These are phyloP conservation scores for Lycocerus yunnanus DNA, from an alignment of 2,888 invertebrate genomes.

Conservation along the genomic window DNA sequence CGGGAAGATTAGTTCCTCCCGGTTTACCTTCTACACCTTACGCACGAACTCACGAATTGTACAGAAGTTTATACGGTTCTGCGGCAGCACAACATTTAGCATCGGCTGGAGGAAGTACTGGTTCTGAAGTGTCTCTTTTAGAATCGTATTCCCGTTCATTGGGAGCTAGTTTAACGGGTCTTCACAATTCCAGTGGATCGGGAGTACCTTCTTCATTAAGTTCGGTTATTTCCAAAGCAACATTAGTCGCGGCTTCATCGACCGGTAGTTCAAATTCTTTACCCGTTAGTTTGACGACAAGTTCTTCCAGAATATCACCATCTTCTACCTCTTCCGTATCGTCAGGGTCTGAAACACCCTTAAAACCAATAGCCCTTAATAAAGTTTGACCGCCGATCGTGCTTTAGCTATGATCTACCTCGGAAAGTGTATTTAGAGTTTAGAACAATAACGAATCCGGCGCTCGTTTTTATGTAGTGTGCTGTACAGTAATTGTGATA, in stretches of 20 bases:
- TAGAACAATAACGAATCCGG: constrained; percentile 48
- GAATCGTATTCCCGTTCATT: constrained; percentile 75
- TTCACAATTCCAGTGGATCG: constrained; percentile 48
- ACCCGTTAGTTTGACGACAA: constrained; percentile 59
- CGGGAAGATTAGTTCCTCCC: constrained; percentile 67
- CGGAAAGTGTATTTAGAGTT: constrained; percentile 46
- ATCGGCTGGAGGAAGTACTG: constrained; percentile 47
- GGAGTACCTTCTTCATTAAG: constrained; percentile 40
- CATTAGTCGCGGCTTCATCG: constrained; percentile 47
- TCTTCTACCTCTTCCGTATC: constrained; percentile 65
- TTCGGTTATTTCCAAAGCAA: constrained; percentile 51
- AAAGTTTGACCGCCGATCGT: constrained; percentile 54
- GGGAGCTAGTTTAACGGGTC: constrained; percentile 56
- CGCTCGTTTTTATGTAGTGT: constrained; percentile 44
- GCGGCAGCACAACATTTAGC: constrained; percentile 63
- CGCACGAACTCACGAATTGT: constrained; percentile 75
- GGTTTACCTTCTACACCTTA: constrained; percentile 68
- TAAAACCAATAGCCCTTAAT: constrained; percentile 56
- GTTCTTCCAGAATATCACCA: constrained; percentile 62
- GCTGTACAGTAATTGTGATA: constrained; percentile 56
- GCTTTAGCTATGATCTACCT: constrained; percentile 52
- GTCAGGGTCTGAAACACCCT: constrained; percentile 61
- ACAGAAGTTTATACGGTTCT: constrained; percentile 75
- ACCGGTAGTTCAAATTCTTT: constrained; percentile 42
- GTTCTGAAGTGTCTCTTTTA: constrained; percentile 68